Conservation (phyloP, 2,797 vertebrate species). For the Sebastes kiyomatsui region DNA sequence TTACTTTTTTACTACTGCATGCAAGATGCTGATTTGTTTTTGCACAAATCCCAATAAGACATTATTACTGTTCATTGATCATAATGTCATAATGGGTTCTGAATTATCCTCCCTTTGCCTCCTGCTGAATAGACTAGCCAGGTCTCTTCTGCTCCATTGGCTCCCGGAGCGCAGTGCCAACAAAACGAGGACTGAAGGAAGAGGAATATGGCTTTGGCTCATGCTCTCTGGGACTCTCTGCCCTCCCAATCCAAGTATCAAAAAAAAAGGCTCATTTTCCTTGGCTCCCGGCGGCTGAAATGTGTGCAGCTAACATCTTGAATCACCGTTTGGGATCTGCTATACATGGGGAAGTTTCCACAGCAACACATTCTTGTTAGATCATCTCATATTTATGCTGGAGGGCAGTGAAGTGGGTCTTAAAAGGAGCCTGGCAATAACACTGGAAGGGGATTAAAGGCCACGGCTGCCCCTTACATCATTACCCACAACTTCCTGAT, state of each 20-base stretch:
- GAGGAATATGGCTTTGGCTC: conserved; percentile 37
- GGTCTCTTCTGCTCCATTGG: conserved; percentile 32
- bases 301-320: conserved; percentile 74
- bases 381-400: conserved; percentile 73
- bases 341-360: conserved; percentile 77
- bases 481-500: conserved; percentile 54
- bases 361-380: conserved; percentile 73
- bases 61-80: conserved; percentile 9
- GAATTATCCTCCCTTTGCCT: conserved; percentile 6
- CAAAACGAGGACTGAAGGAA: conserved; percentile 32
- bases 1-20: neutral
- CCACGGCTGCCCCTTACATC: conserved; percentile 32
- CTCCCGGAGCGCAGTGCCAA: conserved; percentile 24
- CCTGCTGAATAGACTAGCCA: conserved; percentile 20
- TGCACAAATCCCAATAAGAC: conserved; percentile 15
- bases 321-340: conserved; percentile 72
- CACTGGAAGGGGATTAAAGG: conserved; percentile 42
- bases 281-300: conserved; percentile 62
- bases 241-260: conserved; percentile 57
- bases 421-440: conserved; percentile 52
- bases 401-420: conserved; percentile 50
- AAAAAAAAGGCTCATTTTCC: conserved; percentile 72
- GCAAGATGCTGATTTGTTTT: conserved; percentile 3
- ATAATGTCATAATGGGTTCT: conserved; percentile 5
- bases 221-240: conserved; percentile 59